These are phyloP conservation scores for Myiagra hebetior DNA, from an alignment of 2,113 vertebrate genomes.

Conservation along the genomic window DNA sequence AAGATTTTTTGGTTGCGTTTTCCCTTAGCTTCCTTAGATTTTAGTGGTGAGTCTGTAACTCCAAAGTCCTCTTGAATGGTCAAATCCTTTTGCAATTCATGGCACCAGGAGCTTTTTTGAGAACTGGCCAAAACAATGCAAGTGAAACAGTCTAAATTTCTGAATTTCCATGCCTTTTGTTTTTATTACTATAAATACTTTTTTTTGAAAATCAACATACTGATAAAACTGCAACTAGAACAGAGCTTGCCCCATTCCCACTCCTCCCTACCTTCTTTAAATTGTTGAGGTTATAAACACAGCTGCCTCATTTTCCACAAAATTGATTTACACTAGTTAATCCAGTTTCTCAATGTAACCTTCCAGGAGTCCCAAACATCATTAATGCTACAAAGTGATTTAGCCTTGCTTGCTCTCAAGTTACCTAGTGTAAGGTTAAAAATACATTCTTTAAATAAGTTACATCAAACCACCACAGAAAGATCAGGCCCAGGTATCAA, in stretches of 20 bases:
- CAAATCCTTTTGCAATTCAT: background rate
- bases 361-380: background rate
- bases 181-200: background rate
- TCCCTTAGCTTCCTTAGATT: background rate
- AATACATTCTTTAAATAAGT: constrained; percentile 39
- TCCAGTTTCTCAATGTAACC: background rate
- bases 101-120: background rate
- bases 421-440: background rate
- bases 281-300: background rate
- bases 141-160: background rate
- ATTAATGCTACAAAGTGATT: background rate
- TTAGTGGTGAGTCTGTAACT: background rate
- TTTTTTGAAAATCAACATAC: background rate
- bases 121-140: background rate
- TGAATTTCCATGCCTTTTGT: background rate
- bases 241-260: background rate
- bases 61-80: background rate
- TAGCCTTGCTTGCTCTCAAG: background rate
- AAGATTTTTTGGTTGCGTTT: background rate
- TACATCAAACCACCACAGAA: constrained; percentile 8
- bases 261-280: background rate
- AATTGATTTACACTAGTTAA: constrained; percentile 13
- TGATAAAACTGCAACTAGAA: background rate
- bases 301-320: background rate
- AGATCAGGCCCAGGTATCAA: background rate